Base-by-base conservation (phyloP, 2,888 invertebrate species). In the Rhingia campestris region DNA sequence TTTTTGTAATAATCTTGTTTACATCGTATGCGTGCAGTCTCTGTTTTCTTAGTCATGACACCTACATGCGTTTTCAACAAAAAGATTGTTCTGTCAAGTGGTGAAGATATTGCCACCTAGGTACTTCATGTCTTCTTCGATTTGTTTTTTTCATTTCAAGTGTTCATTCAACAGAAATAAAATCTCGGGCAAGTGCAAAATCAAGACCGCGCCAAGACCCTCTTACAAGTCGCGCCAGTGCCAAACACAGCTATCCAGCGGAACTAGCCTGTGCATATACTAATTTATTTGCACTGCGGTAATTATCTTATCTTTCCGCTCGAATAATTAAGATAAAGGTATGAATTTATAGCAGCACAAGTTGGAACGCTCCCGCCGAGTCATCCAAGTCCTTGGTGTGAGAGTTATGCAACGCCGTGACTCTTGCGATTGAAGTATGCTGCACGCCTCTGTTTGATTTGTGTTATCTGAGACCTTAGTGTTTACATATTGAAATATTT, bases 271-370 rank as follows among this genome's bases (percentile, higher is more conserved):
- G 66, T 54, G 56, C 58, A 56, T 39, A 12, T 33, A 45, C 58
- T 47, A 47, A 58, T 51, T 61, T 72, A 33, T 61, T 53, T 66
- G 53, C 43, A 53, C 64, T 53, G 32, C 12, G 41, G 12, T 12
- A 66, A 66, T 53, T 61, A 72, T 72, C 72, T 72, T 72, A 72
- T 72, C 72, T 72, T 33, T n/a, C 22, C 14, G 45, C 43, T 35
- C 10, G 43, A 51, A 51, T 35, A 41, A 22, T 33, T 43, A 39
- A 58, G 69, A 70, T 70, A 70, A 59, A 70, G 4, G 22, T 49
- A 39, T 58, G 39, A 70, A 58, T 59, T 59, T 70, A 70, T 51
- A 33, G 41, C 43, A 43, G 9, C 14, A 53, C 12, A 51, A 53
- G 14, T 41, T 22, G 22, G 22, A 22, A 22, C 22, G 22, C 22